These are phyloP conservation scores for Paratrypauchen microcephalus DNA, from an alignment of 2,797 vertebrate species.

Conservation along the genomic window DNA sequence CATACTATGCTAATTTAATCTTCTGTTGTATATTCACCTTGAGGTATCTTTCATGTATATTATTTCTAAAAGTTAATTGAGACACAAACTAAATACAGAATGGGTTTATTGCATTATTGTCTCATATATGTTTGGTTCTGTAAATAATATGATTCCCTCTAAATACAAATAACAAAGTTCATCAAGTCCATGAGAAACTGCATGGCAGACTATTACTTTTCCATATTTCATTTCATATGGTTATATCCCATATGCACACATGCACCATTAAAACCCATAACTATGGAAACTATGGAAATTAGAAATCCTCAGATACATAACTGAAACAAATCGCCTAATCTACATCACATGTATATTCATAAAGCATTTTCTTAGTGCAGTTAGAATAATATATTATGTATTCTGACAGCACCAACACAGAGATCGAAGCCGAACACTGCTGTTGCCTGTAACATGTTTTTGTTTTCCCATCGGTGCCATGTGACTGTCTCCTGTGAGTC, in stretches of 20 bases:
- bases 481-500: conserved; percentile 44
- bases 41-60: neutral
- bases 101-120: too few species aligned
- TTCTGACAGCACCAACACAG: conserved; percentile 9
- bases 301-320: neutral
- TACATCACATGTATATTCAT: conserved; percentile 3
- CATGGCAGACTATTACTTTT: neutral
- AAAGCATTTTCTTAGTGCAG: neutral
- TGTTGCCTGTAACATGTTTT: conserved; percentile 35
- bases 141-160: neutral
- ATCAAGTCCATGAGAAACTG: neutral
- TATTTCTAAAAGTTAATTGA: neutral
- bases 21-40: neutral
- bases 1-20: neutral
- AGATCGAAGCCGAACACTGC: conserved; percentile 18
- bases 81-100: neutral
- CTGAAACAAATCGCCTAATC: neutral
- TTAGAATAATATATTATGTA: conserved; percentile 15
- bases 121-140: too few species aligned
- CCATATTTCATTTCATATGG: neutral
- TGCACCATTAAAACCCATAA: neutral
- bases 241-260: neutral
- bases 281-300: neutral
- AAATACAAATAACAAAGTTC: neutral
- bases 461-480: conserved; percentile 28